Evolutionary conservation across 1,140 invertebrate genomes (phyloP), one percentile per base, ranked within the genome.

Genomic region (Camponotus vicinus): DNA sequence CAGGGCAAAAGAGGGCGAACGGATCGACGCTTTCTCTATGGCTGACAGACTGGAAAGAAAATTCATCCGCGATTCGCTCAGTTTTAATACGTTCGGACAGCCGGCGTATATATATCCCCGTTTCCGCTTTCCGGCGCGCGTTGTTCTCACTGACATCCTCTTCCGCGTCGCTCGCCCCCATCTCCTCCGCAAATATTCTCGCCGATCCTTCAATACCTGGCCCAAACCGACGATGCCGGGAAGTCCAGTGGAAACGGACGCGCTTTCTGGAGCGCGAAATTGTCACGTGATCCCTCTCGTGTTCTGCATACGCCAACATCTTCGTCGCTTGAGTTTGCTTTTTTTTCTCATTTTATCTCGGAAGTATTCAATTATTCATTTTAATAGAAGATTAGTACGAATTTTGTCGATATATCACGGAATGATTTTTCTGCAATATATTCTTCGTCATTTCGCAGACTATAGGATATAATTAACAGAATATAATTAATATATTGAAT

Each of bases 221-320:
- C 49, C 57, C 69, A 49, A 42, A 82, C 40, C 13, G 21, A 64
- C 57, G 63, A 78, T 61, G 66, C 18, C 40, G 55, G 45, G 40
- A 77, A 42, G 70, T 55, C 71, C 79, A 37, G 6, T 69, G 86
- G 70, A 87, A 83, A 87, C 49, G 59, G 27, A 27, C 27, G 34
- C 57, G 82, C 40, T 88, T 88, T 82, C 78, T 88, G 57, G 87
- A 79, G 87, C 85, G 87, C 78, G 85, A 86, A 88, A 88, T 88
- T 80, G 85, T 77, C 45, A 87, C 86, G 40, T 64, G 55, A 70
- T 59, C 69, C 63, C 34, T 75, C 69, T 52, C 49, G 37, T 40
- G 6, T 42, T 86, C 37, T 55, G 21, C 63, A 70, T 80, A 80
- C 32, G 64, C 34, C 34, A 66, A 80, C 40, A 40, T 70, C 64